phyloP scores from a whole-genome alignment of 2,113 vertebrate species.

The Grantiella picta region DNA sequence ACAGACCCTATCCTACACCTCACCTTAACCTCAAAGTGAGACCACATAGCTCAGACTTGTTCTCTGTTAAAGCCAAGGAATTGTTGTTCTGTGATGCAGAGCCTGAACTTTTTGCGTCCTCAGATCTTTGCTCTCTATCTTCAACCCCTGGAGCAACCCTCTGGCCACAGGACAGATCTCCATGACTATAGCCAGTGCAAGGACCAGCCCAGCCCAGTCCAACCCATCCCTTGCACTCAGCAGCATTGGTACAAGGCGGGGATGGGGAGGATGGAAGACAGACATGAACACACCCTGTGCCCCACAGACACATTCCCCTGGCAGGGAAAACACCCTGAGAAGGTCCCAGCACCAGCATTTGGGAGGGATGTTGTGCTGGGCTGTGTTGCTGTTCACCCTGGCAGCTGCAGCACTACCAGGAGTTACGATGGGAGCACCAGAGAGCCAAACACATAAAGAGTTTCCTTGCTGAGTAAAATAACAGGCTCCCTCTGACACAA shows the following conservation, averaged over 20 bases:
- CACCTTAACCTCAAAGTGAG: not conserved
- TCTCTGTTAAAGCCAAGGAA: not conserved
- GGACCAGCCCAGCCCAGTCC: not conserved
- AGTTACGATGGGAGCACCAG: not conserved
- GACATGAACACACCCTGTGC: not conserved
- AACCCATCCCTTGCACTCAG: not conserved
- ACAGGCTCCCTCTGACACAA: not conserved
- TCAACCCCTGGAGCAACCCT: not conserved
- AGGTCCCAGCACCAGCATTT: not conserved
- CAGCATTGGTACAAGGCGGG: fast-evolving
- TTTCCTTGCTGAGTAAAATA: not conserved
- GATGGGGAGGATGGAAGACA: not conserved
- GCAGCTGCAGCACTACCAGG: not conserved
- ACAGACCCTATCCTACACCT: not conserved
- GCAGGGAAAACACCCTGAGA: fast-evolving
- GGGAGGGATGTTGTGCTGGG: not conserved
- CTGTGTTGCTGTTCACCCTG: not conserved
- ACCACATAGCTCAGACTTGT: not conserved
- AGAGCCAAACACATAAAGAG: not conserved
- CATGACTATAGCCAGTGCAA: not conserved
- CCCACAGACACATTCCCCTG: not conserved
- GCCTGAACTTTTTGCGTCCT: not conserved
- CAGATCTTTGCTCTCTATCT: not conserved
- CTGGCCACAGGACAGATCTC: not conserved
- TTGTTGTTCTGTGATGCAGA: not conserved